These are phyloP conservation scores for Phortica variegata DNA, from an alignment of 1,140 invertebrate species.

Conservation along the genomic window DNA sequence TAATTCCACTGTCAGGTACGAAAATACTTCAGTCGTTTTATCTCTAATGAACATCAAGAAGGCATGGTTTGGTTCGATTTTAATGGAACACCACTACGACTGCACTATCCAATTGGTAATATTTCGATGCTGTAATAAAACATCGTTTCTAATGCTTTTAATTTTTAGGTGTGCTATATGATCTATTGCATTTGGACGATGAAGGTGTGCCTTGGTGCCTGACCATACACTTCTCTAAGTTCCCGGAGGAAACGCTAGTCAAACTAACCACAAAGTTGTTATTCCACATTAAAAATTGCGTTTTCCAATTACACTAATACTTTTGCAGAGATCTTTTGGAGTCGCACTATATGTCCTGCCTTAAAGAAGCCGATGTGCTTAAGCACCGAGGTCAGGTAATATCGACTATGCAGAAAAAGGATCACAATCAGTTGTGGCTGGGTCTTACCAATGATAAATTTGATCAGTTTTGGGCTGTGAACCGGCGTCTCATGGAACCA, in stretches of 20 bases:
- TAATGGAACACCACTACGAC: conserved; percentile 89
- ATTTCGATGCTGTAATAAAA: neutral
- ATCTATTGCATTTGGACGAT: conserved; percentile 71
- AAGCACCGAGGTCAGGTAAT: conserved; percentile 92
- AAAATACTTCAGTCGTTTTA: conserved; percentile 84
- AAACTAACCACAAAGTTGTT: conserved; percentile 74
- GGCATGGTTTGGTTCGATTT: conserved; percentile 95
- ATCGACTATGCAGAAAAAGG: conserved; percentile 95
- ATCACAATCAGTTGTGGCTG: conserved; percentile 95
- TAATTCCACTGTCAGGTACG: conserved; percentile 65
- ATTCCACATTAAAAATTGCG: neutral
- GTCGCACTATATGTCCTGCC: conserved; percentile 88
- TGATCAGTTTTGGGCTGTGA: conserved; percentile 98
- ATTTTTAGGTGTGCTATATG: conserved; percentile 73
- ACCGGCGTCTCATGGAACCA: conserved; percentile 91
- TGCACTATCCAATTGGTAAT: conserved; percentile 92
- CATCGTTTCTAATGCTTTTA: neutral
- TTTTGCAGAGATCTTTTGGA: conserved; percentile 84
- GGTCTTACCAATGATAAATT: conserved; percentile 96
- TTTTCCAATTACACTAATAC: neutral
- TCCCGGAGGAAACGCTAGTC: conserved; percentile 78
- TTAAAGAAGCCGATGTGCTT: conserved; percentile 97
- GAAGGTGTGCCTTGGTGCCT: conserved; percentile 87
- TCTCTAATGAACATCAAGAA: conserved; percentile 78
- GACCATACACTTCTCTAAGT: conserved; percentile 93